Evolutionary conservation across 2,113 vertebrate species (phyloP), one percentile per base, ranked within the genome.

Genomic region (Pseudorasbora parva): DNA sequence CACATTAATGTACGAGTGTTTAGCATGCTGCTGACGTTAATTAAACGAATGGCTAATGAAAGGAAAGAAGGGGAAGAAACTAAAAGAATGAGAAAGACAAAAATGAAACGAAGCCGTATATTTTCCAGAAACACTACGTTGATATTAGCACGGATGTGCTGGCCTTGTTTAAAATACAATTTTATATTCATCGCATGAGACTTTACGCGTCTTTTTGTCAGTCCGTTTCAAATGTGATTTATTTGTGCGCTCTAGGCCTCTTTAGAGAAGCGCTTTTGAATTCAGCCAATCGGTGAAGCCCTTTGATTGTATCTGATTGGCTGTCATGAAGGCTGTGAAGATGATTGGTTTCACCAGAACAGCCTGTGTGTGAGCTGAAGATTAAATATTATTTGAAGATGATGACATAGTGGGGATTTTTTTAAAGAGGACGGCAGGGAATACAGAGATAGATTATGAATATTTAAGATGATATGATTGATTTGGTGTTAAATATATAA

Each of bases 1-100:
- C 78, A 72, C 77, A 81, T 72, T 81, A 74, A 84, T 59, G 86
- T 54, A 64, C 23, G 51, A 84, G 84, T 82, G 82, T 84, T 88
- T 86, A 87, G 82, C 59, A 47, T 51, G 71, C 59, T 25, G 56
- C 49, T 83, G 78, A 87, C 47, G 30, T 33, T 85, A 81, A 83
- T 87, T 82, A 74, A 76, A 78, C 54, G 19, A 74, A 72, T 69
- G 33, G 78, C 60, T 82, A 72, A 82, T 85, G 72, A 68, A 78
- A 78, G 14, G 37, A n/a, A 79, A 68, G 54, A 49, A 27, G 47
- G 19, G 54, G 45, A 51, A 74, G 75, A 81, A 30, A 66, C 56
- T 11, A 72, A 66, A 51, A 25, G 54, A 54, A 33, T 33, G 49
- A 27, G 37, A 54, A 30, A 33, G 33, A 33, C 21, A 5, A 12